Evolutionary conservation across 2,113 vertebrate genomes (phyloP).

Genomic region (Abramis brama): DNA sequence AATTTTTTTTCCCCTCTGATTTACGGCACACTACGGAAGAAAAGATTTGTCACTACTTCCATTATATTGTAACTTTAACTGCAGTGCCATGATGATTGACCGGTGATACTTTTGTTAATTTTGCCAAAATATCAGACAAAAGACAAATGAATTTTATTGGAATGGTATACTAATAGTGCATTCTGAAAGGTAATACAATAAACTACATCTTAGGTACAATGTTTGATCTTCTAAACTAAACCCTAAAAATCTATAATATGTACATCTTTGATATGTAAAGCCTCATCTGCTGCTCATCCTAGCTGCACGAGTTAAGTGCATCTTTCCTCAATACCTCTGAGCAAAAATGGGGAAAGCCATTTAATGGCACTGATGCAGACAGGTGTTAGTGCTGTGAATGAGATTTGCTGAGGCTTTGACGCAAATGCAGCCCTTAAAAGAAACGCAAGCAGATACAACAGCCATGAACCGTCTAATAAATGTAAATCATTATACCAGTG

Average conservation of each 20-base stretch:
- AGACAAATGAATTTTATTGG: neutral
- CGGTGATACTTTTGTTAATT: neutral
- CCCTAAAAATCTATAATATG: neutral
- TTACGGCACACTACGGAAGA: neutral
- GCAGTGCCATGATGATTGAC: neutral
- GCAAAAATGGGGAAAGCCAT: slow-evolving; percentile 14
- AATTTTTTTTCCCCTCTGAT: too few relatives aligned
- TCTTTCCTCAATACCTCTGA: neutral
- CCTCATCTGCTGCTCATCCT: slow-evolving; percentile 8
- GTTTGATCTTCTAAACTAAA: neutral
- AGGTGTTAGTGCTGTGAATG: slow-evolving; percentile 31
- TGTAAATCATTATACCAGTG: slow-evolving; percentile 35
- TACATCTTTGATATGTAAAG: neutral
- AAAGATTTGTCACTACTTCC: neutral
- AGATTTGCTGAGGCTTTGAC: slow-evolving; percentile 34
- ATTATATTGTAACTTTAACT: neutral
- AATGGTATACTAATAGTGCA: neutral
- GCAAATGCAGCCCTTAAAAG: slow-evolving; percentile 13
- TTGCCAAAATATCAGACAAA: neutral
- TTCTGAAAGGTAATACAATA: neutral
- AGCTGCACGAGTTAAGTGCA: slow-evolving; percentile 1
- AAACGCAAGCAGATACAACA: slow-evolving; percentile 16
- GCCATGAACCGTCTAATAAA: slow-evolving; percentile 66
- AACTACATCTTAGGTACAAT: neutral
- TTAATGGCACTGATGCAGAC: neutral